Percentiles rank a stretch among this genome's conserved stretches.
phyloP scores from a whole-genome alignment of 1,140 invertebrate genomes.

The Bombus waltoni region DNA sequence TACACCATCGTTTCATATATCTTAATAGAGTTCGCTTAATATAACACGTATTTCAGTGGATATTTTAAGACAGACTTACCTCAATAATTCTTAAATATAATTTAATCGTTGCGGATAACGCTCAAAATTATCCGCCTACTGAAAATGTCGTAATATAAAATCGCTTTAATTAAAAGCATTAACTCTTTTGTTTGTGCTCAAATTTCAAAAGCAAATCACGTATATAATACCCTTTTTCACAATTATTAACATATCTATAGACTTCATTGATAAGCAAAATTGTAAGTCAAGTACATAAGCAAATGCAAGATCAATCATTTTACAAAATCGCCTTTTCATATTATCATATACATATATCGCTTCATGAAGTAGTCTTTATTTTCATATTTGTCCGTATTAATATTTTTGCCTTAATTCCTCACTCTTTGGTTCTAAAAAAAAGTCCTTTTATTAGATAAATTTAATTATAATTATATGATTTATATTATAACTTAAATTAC shows the following conservation, averaged over 20 bases:
- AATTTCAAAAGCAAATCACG: not conserved
- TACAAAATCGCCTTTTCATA: not conserved
- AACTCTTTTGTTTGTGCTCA: too few relatives aligned
- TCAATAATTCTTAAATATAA: too few relatives aligned
- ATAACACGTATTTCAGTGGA: not conserved
- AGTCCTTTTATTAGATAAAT: not conserved
- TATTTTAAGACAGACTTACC: not conserved
- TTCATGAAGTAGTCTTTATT: not conserved
- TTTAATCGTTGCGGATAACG: not conserved
- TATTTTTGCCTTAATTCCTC: not conserved
- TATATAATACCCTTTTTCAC: not conserved
- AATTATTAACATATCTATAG: not conserved
- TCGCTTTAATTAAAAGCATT: conserved; percentile 5
- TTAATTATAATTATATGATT: not conserved
- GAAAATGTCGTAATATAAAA: not conserved
- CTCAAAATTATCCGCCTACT: not conserved
- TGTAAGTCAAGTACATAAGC: not conserved
- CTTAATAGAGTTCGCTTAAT: not conserved
- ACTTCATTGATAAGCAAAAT: not conserved
- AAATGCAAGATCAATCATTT: not conserved
- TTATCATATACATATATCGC: not conserved
- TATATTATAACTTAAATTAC: too few relatives aligned
- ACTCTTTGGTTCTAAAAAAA: not conserved
- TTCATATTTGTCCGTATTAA: not conserved
- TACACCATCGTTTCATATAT: not conserved